phyloP scores from a whole-genome alignment of 2,113 vertebrate species.

The Zosterops borbonicus region DNA sequence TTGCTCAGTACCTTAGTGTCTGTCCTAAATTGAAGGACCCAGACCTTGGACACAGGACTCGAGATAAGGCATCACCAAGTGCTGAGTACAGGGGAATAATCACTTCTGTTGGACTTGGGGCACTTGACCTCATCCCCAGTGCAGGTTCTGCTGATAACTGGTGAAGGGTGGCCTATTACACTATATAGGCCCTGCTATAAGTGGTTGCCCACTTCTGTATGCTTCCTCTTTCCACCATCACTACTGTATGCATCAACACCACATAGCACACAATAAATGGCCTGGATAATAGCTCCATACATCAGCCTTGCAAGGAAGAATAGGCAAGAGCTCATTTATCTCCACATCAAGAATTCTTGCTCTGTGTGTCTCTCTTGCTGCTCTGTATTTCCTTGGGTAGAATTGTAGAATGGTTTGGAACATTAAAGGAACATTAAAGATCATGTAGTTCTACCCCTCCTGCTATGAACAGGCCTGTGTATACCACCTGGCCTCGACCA shows the following conservation, averaged over 20 bases:
- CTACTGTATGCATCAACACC: fast-evolving
- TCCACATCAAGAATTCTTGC: neutral
- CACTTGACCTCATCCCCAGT: fast-evolving
- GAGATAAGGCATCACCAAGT: neutral
- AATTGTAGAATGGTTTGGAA: neutral
- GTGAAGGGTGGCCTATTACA: fast-evolving
- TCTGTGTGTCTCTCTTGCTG: fast-evolving
- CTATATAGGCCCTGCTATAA: fast-evolving
- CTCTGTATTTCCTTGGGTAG: neutral
- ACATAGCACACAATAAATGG: neutral
- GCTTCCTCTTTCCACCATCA: neutral
- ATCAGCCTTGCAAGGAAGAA: neutral
- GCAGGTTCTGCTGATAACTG: neutral
- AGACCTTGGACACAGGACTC: too few species aligned
- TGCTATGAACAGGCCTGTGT: neutral
- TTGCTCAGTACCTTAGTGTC: neutral
- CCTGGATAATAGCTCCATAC: neutral
- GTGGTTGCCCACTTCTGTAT: fast-evolving
- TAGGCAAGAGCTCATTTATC: fast-evolving
- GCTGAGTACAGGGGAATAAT: neutral
- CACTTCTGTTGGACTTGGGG: neutral
- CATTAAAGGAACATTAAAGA: neutral
- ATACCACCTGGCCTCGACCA: neutral
- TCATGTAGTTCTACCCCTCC: neutral
- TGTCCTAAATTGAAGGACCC: neutral